Evolutionary conservation across 30 jellyfish, hydroid and myxozoan genomes (phyloP), one percentile per base, ranked within the genome.

Genomic region (Mastigias papua): DNA sequence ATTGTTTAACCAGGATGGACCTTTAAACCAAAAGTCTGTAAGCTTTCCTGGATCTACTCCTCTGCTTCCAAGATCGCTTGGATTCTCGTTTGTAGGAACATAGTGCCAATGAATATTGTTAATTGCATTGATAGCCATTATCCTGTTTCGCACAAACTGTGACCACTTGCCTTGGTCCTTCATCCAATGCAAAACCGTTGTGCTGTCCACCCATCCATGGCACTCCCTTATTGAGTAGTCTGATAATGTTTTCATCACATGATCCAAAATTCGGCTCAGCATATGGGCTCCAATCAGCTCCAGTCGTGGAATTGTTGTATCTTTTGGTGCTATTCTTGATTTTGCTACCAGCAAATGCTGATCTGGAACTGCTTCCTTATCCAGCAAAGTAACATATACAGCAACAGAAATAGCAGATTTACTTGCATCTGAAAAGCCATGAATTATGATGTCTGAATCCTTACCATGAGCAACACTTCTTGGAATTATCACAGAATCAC

Each of bases 211-310:
- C 95, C 97, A 89, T 3, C 82, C 86, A 30, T 54, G 58, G 48
- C 34, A 5, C 35, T 46, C 33, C 26, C 7, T 26, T 11, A 89
- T 58, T 17, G 34, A 26, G 2, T 16, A 71, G 11, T 26, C 58
- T n/a, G 34, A 21, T 26, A 68, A 49, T 25, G 91, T 80, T 17
- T 32, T 34, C n/a, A 34, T 57, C 57, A 69, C 76, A 34, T 88
- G 68, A 19, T 80, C 81, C 63, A 80, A 48, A 32, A 65, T 50
- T 71, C 71, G 72, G 61, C 91, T 75, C 23, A 65, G 76, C 78
- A 63, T 89, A 21, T 81, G 95, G 13, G 81, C 95, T 0, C 91
- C 95, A 21, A 72, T 50, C 82, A 81, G 91, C 64, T 89, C 97
- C 85, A 89, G 69, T 29, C 91, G 84, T 5, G 97, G 95, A 22